Base-by-base conservation (phyloP, 2,888 invertebrate species). In the Athalia rosae region DNA sequence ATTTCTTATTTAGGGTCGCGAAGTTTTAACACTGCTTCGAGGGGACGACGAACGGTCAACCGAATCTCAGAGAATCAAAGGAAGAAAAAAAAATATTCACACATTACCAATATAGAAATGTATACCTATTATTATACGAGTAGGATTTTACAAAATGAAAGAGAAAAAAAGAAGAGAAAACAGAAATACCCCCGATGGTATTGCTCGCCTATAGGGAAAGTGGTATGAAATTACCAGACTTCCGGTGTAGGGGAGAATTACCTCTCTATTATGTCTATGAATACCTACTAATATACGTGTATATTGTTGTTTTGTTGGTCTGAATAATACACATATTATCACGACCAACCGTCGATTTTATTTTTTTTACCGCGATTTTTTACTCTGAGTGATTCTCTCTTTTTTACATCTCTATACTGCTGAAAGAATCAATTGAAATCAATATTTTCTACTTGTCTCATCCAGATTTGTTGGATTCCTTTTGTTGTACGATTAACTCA, bases 211-310 rank as follows among this genome's bases (percentile, higher is more conserved):
- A 28, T 28, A 28, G 77, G 79, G 80, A 81, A 79, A 80, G 80
- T 78, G 81, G 85, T 84, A 79, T 85, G 81, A 80, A 84, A 84
- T 86, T 86, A 85, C 84, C 80, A 81, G 82, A 84, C 83, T 85
- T 86, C 86, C 86, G 81, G 85, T 78, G 28, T 28, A 28, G 80
- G 76, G 67, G 71, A 78, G 80, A 77, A 71, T 71, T 62, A 47
- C 61, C 50, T 62, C 74, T 74, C 61, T 59, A 74, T 74, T 74
- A 50, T 62, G n/a, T 48, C 28, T 74, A 58, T 58, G 58, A 7
- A 28, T 28, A 28, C 28, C 28, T 28, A 28, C 28, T 28, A 0
- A 28, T 28, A 28, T 28, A 28, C 28, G 28, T 28, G 28, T 28
- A 28, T 28, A 28, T 28, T 28, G 28, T 28, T 28, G 28, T 28